Conservation (phyloP, 2,113 vertebrate species). For the Leiothrix lutea region DNA sequence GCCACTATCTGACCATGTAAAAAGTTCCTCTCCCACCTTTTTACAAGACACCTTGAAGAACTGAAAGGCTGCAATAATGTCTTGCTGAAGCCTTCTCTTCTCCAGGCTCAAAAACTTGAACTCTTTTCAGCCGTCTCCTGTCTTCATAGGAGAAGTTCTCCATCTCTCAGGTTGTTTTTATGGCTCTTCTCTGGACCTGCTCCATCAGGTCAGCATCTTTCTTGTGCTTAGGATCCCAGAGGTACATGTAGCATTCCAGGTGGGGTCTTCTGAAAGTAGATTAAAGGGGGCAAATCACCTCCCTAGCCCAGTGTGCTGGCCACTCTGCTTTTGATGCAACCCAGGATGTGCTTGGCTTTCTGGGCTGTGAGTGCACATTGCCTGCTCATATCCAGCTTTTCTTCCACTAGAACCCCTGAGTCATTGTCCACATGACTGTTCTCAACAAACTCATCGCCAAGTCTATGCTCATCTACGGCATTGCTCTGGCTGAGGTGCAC, state of each 20-base stretch:
- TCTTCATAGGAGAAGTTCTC: not conserved
- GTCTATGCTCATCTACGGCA: too few relatives aligned
- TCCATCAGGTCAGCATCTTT: not conserved
- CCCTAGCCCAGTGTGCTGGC: not conserved
- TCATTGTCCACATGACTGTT: not conserved
- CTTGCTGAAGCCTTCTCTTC: not conserved
- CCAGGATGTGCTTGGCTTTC: not conserved
- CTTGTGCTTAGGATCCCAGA: not conserved
- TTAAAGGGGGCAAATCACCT: not conserved
- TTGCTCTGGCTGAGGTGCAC: fast-evolving
- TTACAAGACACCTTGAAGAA: not conserved
- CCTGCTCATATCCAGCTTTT: not conserved
- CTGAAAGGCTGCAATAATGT: not conserved
- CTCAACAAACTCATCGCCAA: not conserved
- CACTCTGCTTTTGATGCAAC: not conserved
- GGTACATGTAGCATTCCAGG: not conserved
- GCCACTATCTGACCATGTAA: not conserved
- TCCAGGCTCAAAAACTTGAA: not conserved
- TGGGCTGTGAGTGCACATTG: not conserved
- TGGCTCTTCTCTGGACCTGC: not conserved
- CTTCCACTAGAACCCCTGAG: not conserved
- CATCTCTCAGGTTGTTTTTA: not conserved
- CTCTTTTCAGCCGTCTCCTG: not conserved
- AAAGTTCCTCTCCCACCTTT: not conserved
- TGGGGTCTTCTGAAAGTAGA: not conserved